Conservation (phyloP, 2,888 invertebrate genomes). For the Keiferia lycopersicella region DNA sequence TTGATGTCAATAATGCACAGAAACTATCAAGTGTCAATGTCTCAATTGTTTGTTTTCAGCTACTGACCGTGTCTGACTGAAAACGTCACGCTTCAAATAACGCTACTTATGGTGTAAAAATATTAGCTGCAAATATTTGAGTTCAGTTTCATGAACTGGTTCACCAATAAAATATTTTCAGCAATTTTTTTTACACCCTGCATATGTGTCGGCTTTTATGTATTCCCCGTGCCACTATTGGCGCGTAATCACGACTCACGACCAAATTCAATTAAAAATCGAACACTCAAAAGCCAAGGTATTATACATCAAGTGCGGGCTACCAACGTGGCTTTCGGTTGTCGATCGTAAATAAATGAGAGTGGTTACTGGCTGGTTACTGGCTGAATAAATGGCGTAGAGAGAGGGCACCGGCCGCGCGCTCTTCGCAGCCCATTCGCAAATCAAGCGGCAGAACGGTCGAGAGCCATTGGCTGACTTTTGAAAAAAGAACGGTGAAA, state of each 20-base stretch:
- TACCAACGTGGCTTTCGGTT: constrained; percentile 35
- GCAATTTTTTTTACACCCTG: too few relatives aligned
- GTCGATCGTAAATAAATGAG: constrained; percentile 42
- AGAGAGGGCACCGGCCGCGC: constrained; percentile 36
- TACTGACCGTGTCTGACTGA: too few relatives aligned
- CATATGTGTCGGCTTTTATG: too few relatives aligned
- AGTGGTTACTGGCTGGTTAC: constrained; percentile 29
- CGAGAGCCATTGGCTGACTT: constrained; percentile 41
- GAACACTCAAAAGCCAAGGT: constrained; percentile 9
- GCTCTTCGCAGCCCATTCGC: constrained; percentile 49
- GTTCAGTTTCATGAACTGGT: too few relatives aligned
- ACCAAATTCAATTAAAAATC: constrained; percentile 31
- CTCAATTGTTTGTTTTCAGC: too few relatives aligned
- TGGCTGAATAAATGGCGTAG: constrained; percentile 33
- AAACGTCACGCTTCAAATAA: too few relatives aligned
- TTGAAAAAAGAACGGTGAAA: constrained; percentile 29
- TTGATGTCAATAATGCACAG: too few relatives aligned
- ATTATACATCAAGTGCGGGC: constrained; percentile 32
- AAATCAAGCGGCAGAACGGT: constrained; percentile 50
- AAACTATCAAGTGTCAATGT: too few relatives aligned
- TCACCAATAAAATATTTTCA: too few relatives aligned
- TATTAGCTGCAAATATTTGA: too few relatives aligned
- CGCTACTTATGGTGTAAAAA: too few relatives aligned
- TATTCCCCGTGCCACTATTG: not conserved
- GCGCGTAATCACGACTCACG: constrained; percentile 5